A percentile compares a stretch with the other conserved stretches of the same genome.
Evolutionary conservation across 2,797 vertebrate species (phyloP).

Genomic region (Manis pentadactyla): DNA sequence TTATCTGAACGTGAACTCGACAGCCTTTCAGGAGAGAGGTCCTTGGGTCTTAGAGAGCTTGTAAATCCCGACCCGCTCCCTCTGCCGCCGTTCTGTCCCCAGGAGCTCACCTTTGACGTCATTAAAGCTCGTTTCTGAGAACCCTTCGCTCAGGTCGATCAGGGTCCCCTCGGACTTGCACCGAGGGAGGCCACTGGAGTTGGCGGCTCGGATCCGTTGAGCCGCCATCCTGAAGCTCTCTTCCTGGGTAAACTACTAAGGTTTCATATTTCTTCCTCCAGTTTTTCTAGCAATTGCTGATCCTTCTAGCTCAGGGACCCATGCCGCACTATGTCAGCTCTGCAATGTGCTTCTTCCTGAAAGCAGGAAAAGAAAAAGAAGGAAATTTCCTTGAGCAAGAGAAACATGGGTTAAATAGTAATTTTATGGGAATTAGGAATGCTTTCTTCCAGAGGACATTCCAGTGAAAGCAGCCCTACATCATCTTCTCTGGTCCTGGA

Average conservation of each 20-base stretch:
- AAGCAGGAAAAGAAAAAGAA: background rate
- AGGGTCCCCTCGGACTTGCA: constrained; percentile 97
- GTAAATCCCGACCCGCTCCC: rapidly evolving
- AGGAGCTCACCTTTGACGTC: constrained; percentile 94
- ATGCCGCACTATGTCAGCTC: rapidly evolving
- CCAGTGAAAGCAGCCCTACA: background rate
- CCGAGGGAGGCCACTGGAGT: constrained; percentile 92
- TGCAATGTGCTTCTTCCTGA: constrained; percentile 47
- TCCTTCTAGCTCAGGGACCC: background rate
- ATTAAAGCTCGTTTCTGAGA: constrained; percentile 89
- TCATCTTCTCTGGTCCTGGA: background rate
- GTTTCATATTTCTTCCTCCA: constrained; percentile 70
- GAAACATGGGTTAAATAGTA: rapidly evolving
- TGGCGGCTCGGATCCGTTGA: constrained; percentile 95
- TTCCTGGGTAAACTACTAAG: background rate
- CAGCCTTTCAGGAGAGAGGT: rapidly evolving
- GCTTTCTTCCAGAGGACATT: background rate
- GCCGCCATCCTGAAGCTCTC: constrained; percentile 91
- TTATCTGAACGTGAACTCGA: rapidly evolving
- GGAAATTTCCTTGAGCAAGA: background rate
- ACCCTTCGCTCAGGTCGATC: constrained; percentile 92
- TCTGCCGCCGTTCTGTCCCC: rapidly evolving
- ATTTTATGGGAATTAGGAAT: rapidly evolving
- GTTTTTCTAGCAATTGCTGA: rapidly evolving
- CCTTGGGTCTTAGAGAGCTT: rapidly evolving